Base-by-base conservation (phyloP, 2,113 vertebrate genomes). In the Sinosuthora webbiana region DNA sequence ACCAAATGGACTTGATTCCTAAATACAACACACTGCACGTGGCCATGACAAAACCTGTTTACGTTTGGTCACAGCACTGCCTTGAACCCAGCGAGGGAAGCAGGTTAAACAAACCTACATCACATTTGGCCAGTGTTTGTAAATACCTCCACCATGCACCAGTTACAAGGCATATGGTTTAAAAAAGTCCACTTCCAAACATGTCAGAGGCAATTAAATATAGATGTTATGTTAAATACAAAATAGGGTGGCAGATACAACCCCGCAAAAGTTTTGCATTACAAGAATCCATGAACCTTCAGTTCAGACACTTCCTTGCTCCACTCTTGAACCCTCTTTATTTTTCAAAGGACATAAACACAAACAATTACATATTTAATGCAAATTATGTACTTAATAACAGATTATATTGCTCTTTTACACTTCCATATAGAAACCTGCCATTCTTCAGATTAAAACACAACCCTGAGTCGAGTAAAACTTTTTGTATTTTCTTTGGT, bases 101-200 rank as follows among this genome's bases (percentile, higher is more conserved):
- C 74, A 85, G 14, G 56, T 87, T 91, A 92, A 97, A 93, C 57
- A 96, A 95, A 87, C 41, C 81, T 28, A 78, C 28, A 77, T 90
- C 63, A 49, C 39, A 23, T 93, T 85, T 97, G 95, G 93, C 89
- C 45, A 33, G 50, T 78, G 44, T 63, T 87, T 95, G 71, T 95
- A 97, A 97, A 95, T 86, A 94, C 4, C 44, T 73, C 75, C 60
- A 50, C 37, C 53, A 60, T 4, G 55, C 83, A 64, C 70, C 67
- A 93, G 14, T 71, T 95, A 52, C 90, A 70, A 94, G 64, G 45
- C 76, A 89, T 42, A 57, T 79, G 79, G 81, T 90, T 93, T 44
- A 3, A 78, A 97, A 96, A 84, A 59, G 37, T 45, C 70, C 78
- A 47, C 31, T 89, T 91, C 37, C 91, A 94, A 95, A 94, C 49